These are phyloP conservation scores for Thyatira batis DNA, from an alignment of 2,888 invertebrate species.

Conservation along the genomic window DNA sequence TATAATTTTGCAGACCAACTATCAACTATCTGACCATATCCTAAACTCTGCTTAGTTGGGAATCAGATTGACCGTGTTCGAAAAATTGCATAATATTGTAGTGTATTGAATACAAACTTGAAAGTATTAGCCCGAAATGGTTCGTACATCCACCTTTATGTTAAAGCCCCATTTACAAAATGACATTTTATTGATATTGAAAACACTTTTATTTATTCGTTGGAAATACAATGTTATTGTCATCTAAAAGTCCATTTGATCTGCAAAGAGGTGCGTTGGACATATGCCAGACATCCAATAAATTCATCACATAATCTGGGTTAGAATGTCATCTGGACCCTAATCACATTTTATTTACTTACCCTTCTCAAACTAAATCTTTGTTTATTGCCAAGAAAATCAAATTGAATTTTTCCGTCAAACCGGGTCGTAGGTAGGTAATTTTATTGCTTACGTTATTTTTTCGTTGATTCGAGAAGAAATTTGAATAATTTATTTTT, in stretches of 20 bases:
- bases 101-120: too few species aligned
- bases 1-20: too few species aligned
- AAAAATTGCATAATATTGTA: too few species aligned
- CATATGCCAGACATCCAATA: background rate
- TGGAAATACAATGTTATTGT: background rate
- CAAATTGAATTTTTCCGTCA: background rate
- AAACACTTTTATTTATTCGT: background rate
- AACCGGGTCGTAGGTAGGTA: background rate
- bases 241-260: background rate
- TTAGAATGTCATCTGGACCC: conserved; percentile 1
- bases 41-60: too few species aligned
- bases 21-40: too few species aligned
- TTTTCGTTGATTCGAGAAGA: too few species aligned
- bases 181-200: background rate
- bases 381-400: conserved; percentile 16
- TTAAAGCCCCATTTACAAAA: too few species aligned
- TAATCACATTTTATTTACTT: conserved; percentile 15
- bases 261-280: background rate
- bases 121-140: too few species aligned
- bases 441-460: background rate
- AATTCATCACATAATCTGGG: conserved; percentile 5
- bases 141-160: too few species aligned
- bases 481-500: too few species aligned
- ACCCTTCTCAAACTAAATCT: conserved; percentile 21
- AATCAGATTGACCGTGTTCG: too few species aligned